phyloP scores from a whole-genome alignment of 2,888 invertebrate species.

The Aspidapion aeneum region DNA sequence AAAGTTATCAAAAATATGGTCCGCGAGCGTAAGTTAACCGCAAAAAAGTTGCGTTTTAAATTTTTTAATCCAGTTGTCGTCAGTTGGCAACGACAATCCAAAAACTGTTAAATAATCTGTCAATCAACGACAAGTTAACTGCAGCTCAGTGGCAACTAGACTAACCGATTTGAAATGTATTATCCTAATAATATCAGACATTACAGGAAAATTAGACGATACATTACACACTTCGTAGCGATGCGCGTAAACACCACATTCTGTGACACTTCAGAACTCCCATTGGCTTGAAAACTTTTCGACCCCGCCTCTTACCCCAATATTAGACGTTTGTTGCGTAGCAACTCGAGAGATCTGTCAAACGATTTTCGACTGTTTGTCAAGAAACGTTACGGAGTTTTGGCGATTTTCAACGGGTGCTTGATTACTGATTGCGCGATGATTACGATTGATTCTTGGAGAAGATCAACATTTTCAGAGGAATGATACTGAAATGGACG shows the following conservation, averaged over 20 bases:
- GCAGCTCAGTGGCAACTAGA: conserved; percentile 44
- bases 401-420: neutral
- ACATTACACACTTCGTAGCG: conserved; percentile 45
- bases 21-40: too few relatives aligned
- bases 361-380: conserved; percentile 33
- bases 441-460: neutral
- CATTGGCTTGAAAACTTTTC: conserved; percentile 36
- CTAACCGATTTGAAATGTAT: conserved; percentile 50
- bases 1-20: too few relatives aligned
- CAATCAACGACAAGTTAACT: conserved; percentile 25
- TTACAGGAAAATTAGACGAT: conserved; percentile 51
- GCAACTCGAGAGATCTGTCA: conserved; percentile 32
- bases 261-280: conserved; percentile 27
- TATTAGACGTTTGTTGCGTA: conserved; percentile 34
- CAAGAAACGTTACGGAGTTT: conserved; percentile 6
- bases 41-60: too few relatives aligned
- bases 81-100: too few relatives aligned
- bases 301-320: conserved; percentile 37
- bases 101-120: neutral
- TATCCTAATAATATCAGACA: conserved; percentile 50
- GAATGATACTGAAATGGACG: too few relatives aligned
- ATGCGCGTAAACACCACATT: conserved; percentile 35
- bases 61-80: too few relatives aligned
- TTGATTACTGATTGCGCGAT: neutral
- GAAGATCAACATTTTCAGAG: neutral